These are phyloP conservation scores for Amiota mariae DNA, from an alignment of 2,888 invertebrate genomes.

Conservation along the genomic window DNA sequence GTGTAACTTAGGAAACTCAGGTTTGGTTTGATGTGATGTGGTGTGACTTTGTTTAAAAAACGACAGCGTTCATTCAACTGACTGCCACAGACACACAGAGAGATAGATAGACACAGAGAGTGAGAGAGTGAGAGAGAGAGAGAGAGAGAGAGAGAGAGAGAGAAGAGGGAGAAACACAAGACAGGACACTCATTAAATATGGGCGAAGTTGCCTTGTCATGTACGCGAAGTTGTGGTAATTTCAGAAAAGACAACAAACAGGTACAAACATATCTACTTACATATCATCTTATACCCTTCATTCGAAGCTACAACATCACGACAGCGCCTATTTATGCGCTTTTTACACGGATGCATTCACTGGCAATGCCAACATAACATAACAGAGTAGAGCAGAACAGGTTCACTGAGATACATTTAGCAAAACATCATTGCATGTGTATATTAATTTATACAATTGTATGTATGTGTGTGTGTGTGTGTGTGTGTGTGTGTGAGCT, in stretches of 20 bases:
- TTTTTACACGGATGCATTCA: slow-evolving; percentile 50
- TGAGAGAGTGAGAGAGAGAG: neutral
- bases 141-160: neutral
- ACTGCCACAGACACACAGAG: slow-evolving; percentile 52
- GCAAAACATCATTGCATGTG: neutral
- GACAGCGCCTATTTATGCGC: slow-evolving; percentile 53
- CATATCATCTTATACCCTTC: neutral
- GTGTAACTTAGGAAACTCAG: too few species aligned
- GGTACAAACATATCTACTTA: neutral
- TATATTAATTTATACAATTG: slow-evolving; percentile 64
- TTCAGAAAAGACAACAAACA: slow-evolving; percentile 17
- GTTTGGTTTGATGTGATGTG: too few species aligned
- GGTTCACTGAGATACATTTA: slow-evolving; percentile 20
- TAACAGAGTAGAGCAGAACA: neutral
- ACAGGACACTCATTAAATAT: slow-evolving; percentile 69
- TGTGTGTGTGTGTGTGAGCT: slow-evolving; percentile 44
- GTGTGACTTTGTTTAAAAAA: neutral
- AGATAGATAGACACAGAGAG: too few species aligned
- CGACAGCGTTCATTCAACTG: slow-evolving; percentile 61
- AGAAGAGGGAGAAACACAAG: slow-evolving; percentile 27
- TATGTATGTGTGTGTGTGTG: slow-evolving; percentile 24
- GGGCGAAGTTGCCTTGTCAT: slow-evolving; percentile 46
- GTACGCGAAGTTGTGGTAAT: slow-evolving; percentile 25
- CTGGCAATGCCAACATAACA: neutral
- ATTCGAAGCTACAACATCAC: neutral